phyloP scores from a whole-genome alignment of 2,888 invertebrate genomes.

The Meteorus colon region DNA sequence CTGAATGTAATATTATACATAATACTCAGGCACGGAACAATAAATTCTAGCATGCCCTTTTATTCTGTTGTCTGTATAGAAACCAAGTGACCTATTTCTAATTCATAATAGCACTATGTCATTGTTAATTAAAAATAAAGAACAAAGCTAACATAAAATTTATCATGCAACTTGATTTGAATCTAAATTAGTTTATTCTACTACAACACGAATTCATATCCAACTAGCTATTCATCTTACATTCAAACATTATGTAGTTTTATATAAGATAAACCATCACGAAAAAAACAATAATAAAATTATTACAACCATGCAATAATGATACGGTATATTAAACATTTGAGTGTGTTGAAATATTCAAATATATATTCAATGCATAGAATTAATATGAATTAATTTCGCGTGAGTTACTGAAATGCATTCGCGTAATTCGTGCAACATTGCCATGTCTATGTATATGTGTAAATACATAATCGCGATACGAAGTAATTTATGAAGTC shows the following conservation, averaged over 20 bases:
- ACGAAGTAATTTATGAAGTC: conserved; percentile 51
- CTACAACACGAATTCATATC: not conserved
- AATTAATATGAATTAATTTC: not conserved
- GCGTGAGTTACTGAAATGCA: conserved; percentile 9
- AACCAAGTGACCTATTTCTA: not conserved
- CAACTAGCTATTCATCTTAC: not conserved
- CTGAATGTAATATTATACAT: no score
- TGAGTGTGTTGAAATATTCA: not conserved
- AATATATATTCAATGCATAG: not conserved
- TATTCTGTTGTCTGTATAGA: no score
- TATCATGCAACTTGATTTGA: not conserved
- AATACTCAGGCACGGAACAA: no score
- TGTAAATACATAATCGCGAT: conserved; percentile 40
- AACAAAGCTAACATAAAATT: not conserved
- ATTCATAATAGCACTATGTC: not conserved
- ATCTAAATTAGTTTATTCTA: conserved; percentile 3
- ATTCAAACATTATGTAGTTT: not conserved
- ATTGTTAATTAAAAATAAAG: not conserved
- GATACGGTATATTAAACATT: not conserved
- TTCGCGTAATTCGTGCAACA: conserved; percentile 10
- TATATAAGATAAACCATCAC: not conserved
- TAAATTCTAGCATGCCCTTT: no score
- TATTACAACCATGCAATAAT: not conserved
- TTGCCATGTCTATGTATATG: conserved; percentile 12
- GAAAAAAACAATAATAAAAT: not conserved